A percentile compares a stretch with the other conserved stretches of the same genome.
Conservation (phyloP, 2,797 vertebrate genomes). For the Dromococcyx pavoninus region DNA sequence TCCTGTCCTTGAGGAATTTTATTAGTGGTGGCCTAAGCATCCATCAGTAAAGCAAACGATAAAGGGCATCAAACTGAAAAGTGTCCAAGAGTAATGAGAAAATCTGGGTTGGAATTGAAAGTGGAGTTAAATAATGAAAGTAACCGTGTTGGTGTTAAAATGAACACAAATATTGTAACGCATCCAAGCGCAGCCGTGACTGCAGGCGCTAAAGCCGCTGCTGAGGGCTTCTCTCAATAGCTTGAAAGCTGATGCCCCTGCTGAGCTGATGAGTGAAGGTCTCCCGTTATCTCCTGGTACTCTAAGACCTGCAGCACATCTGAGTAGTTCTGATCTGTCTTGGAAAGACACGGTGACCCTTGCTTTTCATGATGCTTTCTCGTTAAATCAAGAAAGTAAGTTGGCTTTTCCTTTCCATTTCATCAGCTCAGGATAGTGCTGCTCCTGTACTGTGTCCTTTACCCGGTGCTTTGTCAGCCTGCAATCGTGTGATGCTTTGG, state of each 20-base stretch:
- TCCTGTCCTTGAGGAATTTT: slow-evolving; percentile 35
- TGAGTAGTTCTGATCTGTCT: neutral
- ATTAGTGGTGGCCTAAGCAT: neutral
- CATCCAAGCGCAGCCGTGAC: neutral
- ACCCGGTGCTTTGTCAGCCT: neutral
- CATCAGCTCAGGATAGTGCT: fast-evolving
- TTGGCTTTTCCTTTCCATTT: neutral
- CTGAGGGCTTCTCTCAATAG: neutral
- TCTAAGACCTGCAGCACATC: neutral
- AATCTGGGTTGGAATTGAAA: neutral
- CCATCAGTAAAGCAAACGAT: neutral
- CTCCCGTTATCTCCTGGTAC: neutral
- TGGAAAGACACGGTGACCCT: neutral
- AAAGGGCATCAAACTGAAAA: slow-evolving; percentile 22
- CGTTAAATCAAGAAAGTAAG: neutral
- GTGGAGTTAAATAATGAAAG: neutral
- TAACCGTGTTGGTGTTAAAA: neutral
- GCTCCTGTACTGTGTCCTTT: neutral
- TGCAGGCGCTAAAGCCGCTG: neutral
- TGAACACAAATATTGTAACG: neutral
- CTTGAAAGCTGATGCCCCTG: neutral
- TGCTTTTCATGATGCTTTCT: neutral
- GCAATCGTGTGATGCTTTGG: neutral
- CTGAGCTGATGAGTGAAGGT: neutral
- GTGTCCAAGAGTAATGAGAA: neutral